A percentile compares a stretch with the other conserved stretches of the same genome.
Conservation (phyloP, 2,797 vertebrate species). For the Otolemur crassicaudatus region DNA sequence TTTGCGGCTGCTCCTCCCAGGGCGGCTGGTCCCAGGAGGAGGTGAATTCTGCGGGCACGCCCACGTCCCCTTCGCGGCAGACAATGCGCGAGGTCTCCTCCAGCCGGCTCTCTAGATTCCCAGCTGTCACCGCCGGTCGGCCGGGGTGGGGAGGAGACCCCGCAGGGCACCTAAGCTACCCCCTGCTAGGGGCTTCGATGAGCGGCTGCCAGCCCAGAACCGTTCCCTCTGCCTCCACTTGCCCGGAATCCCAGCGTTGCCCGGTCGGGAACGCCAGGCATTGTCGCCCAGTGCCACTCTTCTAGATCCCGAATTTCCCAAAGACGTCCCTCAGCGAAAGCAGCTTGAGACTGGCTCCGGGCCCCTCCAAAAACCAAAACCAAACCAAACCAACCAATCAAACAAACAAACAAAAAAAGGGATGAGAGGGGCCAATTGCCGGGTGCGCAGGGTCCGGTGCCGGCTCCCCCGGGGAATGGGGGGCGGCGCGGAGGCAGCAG, state of each 20-base stretch:
- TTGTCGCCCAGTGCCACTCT: background rate
- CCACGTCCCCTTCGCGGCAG: constrained; percentile 48
- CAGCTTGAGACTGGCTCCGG: background rate
- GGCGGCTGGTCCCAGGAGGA: background rate
- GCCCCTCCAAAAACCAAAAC: background rate
- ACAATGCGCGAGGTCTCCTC: background rate
- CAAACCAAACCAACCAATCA: background rate
- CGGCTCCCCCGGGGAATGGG: background rate
- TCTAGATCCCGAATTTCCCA: background rate
- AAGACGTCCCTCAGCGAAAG: background rate
- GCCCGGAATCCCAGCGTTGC: background rate
- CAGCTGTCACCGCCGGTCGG: background rate
- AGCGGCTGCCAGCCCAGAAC: background rate
- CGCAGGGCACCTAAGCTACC: background rate
- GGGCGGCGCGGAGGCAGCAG: background rate
- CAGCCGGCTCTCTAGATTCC: background rate
- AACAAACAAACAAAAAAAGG: background rate
- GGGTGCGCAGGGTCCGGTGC: background rate
- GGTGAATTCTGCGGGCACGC: background rate
- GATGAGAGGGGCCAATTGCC: background rate
- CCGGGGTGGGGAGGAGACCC: background rate
- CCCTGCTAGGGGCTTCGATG: background rate
- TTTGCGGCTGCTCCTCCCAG: constrained; percentile 2
- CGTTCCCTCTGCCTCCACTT: background rate
- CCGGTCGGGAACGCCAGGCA: background rate